Evolutionary conservation across 2,797 vertebrate genomes (phyloP).

Genomic region (Gallirallus australis): DNA sequence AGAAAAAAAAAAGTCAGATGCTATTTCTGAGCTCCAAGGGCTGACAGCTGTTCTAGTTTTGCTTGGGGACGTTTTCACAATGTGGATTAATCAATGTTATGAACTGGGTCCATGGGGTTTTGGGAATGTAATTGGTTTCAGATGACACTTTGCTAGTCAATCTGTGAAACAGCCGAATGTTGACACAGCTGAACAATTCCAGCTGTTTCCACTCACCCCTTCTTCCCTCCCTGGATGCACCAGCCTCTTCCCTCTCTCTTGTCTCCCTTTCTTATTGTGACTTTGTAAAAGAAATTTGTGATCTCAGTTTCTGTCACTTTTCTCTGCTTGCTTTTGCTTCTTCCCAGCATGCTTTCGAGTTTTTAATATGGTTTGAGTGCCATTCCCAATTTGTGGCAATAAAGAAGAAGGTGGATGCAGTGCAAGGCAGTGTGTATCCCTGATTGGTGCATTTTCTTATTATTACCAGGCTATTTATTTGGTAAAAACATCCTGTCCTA

Average conservation of each 20-base stretch:
- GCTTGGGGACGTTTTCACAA: conserved; percentile 82
- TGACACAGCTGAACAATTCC: conserved; percentile 83
- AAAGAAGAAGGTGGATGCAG: neutral
- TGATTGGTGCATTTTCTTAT: neutral
- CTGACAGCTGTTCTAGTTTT: conserved; percentile 82
- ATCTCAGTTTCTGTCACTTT: conserved; percentile 37
- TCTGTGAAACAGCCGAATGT: conserved; percentile 78
- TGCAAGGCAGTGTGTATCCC: neutral
- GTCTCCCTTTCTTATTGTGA: conserved; percentile 56
- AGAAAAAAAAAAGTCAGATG: conserved; percentile 10
- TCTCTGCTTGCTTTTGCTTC: conserved; percentile 6
- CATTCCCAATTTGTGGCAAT: neutral
- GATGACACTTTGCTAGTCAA: conserved; percentile 84
- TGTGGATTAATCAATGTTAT: conserved; percentile 87
- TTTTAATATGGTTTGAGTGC: neutral
- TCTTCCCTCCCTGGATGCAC: conserved; percentile 71
- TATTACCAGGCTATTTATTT: neutral
- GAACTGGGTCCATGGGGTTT: conserved; percentile 82
- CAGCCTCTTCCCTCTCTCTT: conserved; percentile 59
- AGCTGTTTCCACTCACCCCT: conserved; percentile 82
- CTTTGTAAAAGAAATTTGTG: conserved; percentile 66
- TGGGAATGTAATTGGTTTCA: conserved; percentile 86
- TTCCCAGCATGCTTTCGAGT: neutral
- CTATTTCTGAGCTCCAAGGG: conserved; percentile 72
- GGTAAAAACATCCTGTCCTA: neutral